Base-by-base conservation (phyloP, 2,888 invertebrate species). In the Oscheius sp. region DNA sequence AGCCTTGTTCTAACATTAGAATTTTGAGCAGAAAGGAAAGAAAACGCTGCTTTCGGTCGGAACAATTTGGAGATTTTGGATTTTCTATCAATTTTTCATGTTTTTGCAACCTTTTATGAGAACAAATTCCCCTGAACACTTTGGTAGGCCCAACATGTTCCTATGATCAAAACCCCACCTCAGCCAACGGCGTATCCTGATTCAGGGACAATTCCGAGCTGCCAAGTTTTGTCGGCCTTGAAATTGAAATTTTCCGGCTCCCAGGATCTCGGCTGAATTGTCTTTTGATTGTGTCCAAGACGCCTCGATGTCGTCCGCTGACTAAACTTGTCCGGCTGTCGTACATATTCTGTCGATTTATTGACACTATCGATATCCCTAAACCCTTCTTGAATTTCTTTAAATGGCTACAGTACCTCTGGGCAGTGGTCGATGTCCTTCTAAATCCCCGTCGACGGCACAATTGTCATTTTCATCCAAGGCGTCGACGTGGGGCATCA, bases 291-390 rank as follows among this genome's bases (percentile, higher is more conserved):
- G 76, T 18, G 18, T 75, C 78, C 27, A 80, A 23, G 2, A 66
- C 16, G 9, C 66, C 66, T 35, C 76, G 74, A 3, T 43, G 63
- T 16, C 70, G 61, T 18, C 75, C 41, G 55, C 76, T 78, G n/a
- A 69, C 74, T 0, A 78, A 56, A 75, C 80, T 78, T 53, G 76
- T 76, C 18, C 78, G 53, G 64, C 78, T 76, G 52, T 76, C 79
- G 53, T 72, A 76, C 27, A 74, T 72, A n/a, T 66, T 49, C 29
- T 18, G 27, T 3, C 78, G 68, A 58, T 83, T 83, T 2, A 83
- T 80, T 9, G 83, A 83, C 0, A 81, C 78, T 12, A 83, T 75
- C 0, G 79, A 83, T 1, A 83, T 73, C 12, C 73, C 77, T 63
- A 41, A 21, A 61, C 13, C n/a, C 49, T 13, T 49, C 49, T 16